Evolutionary conservation across 1,140 invertebrate genomes (phyloP).

Genomic region (Macrobrachium rosenbergii): DNA sequence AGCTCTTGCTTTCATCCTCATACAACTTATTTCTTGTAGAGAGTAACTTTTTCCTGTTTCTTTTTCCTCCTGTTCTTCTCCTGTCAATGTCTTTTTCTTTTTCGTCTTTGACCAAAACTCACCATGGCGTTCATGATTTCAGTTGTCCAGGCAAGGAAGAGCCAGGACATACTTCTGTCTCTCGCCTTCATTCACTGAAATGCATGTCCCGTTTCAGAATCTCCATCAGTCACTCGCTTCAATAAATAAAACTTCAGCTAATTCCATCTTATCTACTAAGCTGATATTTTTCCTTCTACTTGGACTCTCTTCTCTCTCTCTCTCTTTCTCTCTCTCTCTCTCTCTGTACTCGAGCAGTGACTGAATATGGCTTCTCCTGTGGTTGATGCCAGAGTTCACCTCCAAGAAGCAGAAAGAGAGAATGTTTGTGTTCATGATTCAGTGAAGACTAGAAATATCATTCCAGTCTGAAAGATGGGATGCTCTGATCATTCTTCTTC

Average conservation of each 20-base stretch:
- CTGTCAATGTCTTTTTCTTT: not conserved
- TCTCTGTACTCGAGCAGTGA: conserved; percentile 21
- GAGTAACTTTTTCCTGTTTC: not conserved
- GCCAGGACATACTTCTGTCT: too few relatives aligned
- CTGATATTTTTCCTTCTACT: not conserved
- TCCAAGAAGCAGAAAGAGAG: conserved; percentile 2
- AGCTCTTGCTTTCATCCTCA: too few relatives aligned
- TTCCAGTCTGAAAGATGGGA: too few relatives aligned
- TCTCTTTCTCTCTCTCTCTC: conserved; percentile 18
- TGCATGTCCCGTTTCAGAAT: not conserved
- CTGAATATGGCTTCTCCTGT: conserved; percentile 32
- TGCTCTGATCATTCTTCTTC: too few relatives aligned
- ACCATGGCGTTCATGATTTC: too few relatives aligned
- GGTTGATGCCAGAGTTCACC: not conserved
- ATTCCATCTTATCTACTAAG: not conserved
- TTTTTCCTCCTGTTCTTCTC: conserved; percentile 7
- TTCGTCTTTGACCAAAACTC: not conserved
- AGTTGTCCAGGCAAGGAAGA: too few relatives aligned
- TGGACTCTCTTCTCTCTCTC: too few relatives aligned
- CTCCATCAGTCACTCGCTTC: not conserved
- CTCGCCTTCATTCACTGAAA: too few relatives aligned
- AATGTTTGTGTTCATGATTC: too few relatives aligned
- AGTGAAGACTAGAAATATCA: too few relatives aligned
- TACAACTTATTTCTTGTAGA: not conserved
- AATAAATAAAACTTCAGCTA: too few relatives aligned